Percentiles rank a stretch among this genome's conserved stretches.
phyloP scores from a whole-genome alignment of 1,140 invertebrate species.

The Trichonephila clavipes region DNA sequence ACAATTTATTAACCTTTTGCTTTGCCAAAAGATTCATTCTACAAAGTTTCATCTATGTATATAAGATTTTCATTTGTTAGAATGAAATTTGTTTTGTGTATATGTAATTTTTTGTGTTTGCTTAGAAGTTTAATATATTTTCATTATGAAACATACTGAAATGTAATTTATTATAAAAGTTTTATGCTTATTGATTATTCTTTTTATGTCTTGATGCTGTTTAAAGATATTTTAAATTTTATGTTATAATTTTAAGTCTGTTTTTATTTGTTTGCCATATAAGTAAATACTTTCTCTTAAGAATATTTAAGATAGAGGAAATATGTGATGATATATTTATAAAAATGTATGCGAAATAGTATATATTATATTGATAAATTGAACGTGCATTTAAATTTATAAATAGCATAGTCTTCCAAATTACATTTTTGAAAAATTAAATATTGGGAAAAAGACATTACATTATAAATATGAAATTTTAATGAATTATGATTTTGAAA shows the following conservation, averaged over 20 bases:
- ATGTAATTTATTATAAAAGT: conserved; percentile 65
- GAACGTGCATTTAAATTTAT: neutral
- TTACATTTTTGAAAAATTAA: too few relatives aligned
- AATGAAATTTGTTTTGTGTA: conserved; percentile 58
- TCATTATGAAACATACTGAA: conserved; percentile 65
- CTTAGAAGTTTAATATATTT: conserved; percentile 64
- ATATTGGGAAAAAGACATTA: too few relatives aligned
- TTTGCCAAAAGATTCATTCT: conserved; percentile 24
- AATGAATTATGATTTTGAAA: too few relatives aligned
- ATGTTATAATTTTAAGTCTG: neutral
- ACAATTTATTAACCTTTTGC: conserved; percentile 64
- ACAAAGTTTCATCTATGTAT: conserved; percentile 38
- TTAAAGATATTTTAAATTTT: conserved; percentile 51
- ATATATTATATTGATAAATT: neutral
- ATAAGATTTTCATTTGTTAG: conserved; percentile 52
- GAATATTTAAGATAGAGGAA: neutral
- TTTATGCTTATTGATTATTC: conserved; percentile 52
- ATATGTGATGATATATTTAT: neutral
- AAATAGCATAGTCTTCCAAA: too few relatives aligned
- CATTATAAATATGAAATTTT: too few relatives aligned
- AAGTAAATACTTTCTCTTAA: conserved; percentile 3
- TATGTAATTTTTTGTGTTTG: conserved; percentile 17
- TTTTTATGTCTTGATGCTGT: conserved; percentile 56
- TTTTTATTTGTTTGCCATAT: conserved; percentile 1
- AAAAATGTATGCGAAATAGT: conserved; percentile 2